These are phyloP conservation scores for Oceanodroma leucorhoa DNA, from an alignment of 2,797 vertebrate species.

Conservation along the genomic window DNA sequence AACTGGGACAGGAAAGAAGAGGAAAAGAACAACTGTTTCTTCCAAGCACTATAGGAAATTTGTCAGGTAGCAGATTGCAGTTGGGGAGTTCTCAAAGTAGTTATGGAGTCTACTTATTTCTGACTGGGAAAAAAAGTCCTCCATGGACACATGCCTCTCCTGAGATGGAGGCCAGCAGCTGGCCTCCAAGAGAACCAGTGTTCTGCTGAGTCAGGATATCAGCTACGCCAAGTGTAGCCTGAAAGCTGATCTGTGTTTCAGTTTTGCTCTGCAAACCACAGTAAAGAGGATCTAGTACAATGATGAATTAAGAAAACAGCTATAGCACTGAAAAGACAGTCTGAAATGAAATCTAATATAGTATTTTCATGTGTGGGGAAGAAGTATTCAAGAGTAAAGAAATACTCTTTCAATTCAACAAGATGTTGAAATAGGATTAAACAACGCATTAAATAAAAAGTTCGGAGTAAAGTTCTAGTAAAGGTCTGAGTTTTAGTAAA, in stretches of 20 bases:
- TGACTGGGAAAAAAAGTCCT: not conserved
- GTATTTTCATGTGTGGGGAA: not conserved
- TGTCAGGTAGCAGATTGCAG: not conserved
- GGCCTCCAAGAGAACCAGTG: not conserved
- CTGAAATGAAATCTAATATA: not conserved
- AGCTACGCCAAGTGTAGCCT: not conserved
- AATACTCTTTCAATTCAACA: not conserved
- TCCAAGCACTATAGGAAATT: not conserved
- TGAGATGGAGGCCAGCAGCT: not conserved
- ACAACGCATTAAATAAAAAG: not conserved
- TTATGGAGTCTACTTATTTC: not conserved
- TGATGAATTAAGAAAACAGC: not conserved
- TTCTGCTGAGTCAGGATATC: not conserved
- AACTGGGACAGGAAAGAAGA: not conserved
- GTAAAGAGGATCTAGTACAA: not conserved
- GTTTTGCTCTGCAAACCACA: not conserved
- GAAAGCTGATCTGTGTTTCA: not conserved
- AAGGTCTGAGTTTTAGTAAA: not conserved
- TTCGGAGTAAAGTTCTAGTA: not conserved
- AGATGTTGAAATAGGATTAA: not conserved
- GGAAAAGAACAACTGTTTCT: not conserved
- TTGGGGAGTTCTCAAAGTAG: not conserved
- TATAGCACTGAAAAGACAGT: not conserved
- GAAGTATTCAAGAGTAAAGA: not conserved
- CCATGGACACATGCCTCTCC: not conserved